Evolutionary conservation across 2,797 vertebrate species (phyloP).

Genomic region (Knipowitschia caucasica): DNA sequence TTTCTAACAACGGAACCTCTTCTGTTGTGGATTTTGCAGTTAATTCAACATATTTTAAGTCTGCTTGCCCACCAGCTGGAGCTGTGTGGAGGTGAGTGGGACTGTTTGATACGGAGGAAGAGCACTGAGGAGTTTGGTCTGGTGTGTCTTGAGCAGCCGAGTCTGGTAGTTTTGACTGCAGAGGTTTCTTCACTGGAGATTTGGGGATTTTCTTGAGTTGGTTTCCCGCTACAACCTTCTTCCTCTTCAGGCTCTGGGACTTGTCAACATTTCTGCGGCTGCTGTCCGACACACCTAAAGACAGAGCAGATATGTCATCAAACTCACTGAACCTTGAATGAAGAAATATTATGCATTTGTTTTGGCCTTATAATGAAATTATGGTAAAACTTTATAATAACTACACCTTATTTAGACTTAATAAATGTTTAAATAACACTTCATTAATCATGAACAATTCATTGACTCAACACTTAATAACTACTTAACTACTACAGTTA

Average conservation of each 20-base stretch:
- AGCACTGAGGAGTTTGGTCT: conserved; percentile 57
- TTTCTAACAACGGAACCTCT: conserved; percentile 51
- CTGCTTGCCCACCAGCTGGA: conserved; percentile 66
- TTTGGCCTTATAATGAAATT: too few species aligned
- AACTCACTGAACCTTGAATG: too few species aligned
- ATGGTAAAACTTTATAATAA: too few species aligned
- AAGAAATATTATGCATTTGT: not conserved
- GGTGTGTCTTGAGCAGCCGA: conserved; percentile 53
- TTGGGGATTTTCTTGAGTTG: conserved; percentile 95
- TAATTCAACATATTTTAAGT: conserved; percentile 69
- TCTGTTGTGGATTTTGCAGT: conserved; percentile 43
- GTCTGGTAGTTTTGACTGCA: conserved; percentile 77
- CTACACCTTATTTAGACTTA: too few species aligned
- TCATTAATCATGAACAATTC: too few species aligned
- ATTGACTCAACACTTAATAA: too few species aligned
- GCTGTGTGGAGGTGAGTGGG: conserved; percentile 51
- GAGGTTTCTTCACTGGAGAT: conserved; percentile 90
- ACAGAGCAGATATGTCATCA: not conserved
- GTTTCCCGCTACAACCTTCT: conserved; percentile 94
- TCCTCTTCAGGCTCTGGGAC: conserved; percentile 94
- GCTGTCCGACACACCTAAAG: conserved; percentile 80
- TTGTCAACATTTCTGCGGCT: conserved; percentile 81
- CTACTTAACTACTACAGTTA: too few species aligned
- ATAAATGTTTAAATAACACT: too few species aligned
- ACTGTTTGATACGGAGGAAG: conserved; percentile 59